phyloP scores from a whole-genome alignment of 2,113 vertebrate genomes.

The Corvus hawaiiensis region DNA sequence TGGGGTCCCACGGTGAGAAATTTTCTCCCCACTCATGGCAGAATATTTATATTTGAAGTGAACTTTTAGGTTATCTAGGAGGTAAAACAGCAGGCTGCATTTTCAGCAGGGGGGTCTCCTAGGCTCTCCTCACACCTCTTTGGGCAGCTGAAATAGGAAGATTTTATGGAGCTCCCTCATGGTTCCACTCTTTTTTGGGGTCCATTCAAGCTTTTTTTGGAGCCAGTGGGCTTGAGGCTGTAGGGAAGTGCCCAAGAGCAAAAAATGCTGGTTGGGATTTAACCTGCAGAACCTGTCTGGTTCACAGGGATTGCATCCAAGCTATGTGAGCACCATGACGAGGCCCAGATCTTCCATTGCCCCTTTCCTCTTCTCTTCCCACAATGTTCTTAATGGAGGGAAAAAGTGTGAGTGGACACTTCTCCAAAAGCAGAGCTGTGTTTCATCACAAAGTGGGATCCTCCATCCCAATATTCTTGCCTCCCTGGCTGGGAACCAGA shows the following conservation, averaged over 20 bases:
- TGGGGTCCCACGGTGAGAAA: not conserved
- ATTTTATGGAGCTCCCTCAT: not conserved
- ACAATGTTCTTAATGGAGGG: not conserved
- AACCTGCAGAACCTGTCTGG: not conserved
- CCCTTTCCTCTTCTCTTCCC: not conserved
- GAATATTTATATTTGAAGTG: not conserved
- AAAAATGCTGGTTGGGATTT: not conserved
- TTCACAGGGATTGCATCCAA: not conserved
- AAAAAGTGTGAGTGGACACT: not conserved
- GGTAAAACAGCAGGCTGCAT: not conserved
- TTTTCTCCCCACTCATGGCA: not conserved
- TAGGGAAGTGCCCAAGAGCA: not conserved
- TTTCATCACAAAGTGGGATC: not conserved
- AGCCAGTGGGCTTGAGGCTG: not conserved
- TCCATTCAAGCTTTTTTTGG: not conserved
- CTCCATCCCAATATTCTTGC: not conserved
- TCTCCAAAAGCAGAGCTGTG: not conserved
- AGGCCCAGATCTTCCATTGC: not conserved
- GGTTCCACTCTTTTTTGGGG: not conserved
- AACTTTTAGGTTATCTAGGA: not conserved
- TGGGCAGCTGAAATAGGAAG: not conserved
- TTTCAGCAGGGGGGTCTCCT: not conserved
- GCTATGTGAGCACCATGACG: rapidly evolving
- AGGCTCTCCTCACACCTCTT: not conserved
- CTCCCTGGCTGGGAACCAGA: not conserved